These are phyloP conservation scores for Araneus ventricosus DNA, from an alignment of 1,140 invertebrate genomes.

Conservation along the genomic window DNA sequence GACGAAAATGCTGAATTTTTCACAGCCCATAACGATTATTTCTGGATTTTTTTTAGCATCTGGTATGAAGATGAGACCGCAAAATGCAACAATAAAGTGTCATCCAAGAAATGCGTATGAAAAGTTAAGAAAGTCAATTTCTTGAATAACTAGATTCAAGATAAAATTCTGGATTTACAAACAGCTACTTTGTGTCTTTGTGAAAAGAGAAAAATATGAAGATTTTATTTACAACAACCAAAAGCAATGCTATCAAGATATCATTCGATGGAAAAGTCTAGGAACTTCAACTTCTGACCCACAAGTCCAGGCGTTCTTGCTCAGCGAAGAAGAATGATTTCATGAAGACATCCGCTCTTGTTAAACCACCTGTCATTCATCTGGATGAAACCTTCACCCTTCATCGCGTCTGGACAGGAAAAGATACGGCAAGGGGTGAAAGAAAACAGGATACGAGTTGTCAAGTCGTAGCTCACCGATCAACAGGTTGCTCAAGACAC, in stretches of 20 bases:
- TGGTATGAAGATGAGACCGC: no score
- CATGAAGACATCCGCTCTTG: not conserved
- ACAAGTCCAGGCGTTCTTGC: not conserved
- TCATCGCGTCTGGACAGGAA: not conserved
- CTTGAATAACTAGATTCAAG: no score
- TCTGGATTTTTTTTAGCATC: no score
- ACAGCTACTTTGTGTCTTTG: no score
- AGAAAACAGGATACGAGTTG: not conserved
- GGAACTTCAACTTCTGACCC: not conserved
- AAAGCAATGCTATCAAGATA: not conserved
- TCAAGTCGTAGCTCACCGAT: not conserved
- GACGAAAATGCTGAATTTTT: no score
- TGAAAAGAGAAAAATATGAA: no score
- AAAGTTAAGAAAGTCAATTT: no score
- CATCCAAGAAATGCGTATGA: no score
- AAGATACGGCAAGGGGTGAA: not conserved
- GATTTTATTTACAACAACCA: not conserved
- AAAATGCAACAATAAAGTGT: no score
- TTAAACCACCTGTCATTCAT: slow-evolving; percentile 2
- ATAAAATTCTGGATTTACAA: no score
- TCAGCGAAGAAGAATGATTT: not conserved
- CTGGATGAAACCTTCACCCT: not conserved
- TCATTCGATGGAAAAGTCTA: not conserved
- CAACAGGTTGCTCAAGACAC: not conserved
- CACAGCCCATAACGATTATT: no score